Percentiles rank a stretch among this genome's conserved stretches.
phyloP scores from a whole-genome alignment of 1,140 invertebrate genomes.

The Atta colombica region DNA sequence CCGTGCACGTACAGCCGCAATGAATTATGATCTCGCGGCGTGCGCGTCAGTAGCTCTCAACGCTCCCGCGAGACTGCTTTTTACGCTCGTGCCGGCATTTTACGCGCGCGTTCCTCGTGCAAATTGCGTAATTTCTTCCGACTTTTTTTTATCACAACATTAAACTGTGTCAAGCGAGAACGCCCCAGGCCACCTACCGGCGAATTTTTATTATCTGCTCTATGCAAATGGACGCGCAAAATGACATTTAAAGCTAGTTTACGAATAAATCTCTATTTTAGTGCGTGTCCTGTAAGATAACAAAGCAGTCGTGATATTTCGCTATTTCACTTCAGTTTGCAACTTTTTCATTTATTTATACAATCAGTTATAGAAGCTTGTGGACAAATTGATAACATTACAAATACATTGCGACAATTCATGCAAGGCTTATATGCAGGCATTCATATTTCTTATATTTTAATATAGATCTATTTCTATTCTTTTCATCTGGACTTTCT shows the following conservation, averaged over 20 bases:
- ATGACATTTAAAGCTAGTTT: conserved; percentile 33
- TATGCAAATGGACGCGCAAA: conserved; percentile 37
- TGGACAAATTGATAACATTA: not conserved
- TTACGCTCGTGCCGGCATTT: conserved; percentile 15
- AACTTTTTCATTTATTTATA: not conserved
- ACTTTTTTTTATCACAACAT: conserved; percentile 30
- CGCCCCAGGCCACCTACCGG: not conserved
- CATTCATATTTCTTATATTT: too few species aligned
- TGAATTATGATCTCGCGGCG: conserved; percentile 56
- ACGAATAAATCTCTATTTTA: conserved; percentile 28
- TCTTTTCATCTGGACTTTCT: too few species aligned
- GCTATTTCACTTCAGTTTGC: not conserved
- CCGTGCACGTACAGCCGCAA: conserved; percentile 52
- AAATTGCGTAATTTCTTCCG: conserved; percentile 26
- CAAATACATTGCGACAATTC: not conserved
- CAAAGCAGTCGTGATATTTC: not conserved
- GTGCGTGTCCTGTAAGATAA: conserved; percentile 2
- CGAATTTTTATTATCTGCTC: conserved; percentile 42
- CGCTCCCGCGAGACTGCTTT: conserved; percentile 11
- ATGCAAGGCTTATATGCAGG: not conserved
- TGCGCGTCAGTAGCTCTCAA: conserved; percentile 27
- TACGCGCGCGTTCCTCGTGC: not conserved
- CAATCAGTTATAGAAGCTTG: not conserved
- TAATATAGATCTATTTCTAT: too few species aligned
- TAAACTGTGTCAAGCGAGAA: not conserved